phyloP scores from a whole-genome alignment of 2,113 vertebrate genomes.

The Carollia perspicillata region DNA sequence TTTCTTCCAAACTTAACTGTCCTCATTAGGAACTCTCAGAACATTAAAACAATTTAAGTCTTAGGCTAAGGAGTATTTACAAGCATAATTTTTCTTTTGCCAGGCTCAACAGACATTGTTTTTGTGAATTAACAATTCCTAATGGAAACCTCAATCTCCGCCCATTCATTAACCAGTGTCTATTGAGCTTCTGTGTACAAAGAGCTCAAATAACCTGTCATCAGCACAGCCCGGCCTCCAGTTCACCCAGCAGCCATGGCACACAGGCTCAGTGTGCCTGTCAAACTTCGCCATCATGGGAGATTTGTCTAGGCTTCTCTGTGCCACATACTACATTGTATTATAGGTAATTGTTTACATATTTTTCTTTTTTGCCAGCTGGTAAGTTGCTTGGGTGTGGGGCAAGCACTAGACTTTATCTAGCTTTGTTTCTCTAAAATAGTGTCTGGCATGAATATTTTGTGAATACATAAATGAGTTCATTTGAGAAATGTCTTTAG shows the following conservation, averaged over 20 bases:
- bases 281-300: background rate
- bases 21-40: slow-evolving; percentile 34
- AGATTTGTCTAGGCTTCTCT: background rate
- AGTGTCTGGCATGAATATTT: background rate
- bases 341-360: background rate
- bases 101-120: background rate
- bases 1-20: slow-evolving; percentile 26
- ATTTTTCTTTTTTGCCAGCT: background rate
- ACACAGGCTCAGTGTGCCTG: background rate
- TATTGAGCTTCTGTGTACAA: background rate
- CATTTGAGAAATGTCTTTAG: background rate
- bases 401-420: background rate
- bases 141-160: background rate
- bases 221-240: background rate
- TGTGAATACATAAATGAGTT: background rate
- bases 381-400: background rate
- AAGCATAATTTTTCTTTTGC: slow-evolving; percentile 25
- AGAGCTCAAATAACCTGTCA: background rate
- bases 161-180: background rate
- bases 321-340: background rate
- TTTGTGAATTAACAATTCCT: background rate
- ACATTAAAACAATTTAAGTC: slow-evolving; percentile 33
- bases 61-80: slow-evolving; percentile 2
- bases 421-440: background rate
- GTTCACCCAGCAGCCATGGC: background rate